Base-by-base conservation (phyloP, 1,140 invertebrate genomes). In the Amyelois transitella region DNA sequence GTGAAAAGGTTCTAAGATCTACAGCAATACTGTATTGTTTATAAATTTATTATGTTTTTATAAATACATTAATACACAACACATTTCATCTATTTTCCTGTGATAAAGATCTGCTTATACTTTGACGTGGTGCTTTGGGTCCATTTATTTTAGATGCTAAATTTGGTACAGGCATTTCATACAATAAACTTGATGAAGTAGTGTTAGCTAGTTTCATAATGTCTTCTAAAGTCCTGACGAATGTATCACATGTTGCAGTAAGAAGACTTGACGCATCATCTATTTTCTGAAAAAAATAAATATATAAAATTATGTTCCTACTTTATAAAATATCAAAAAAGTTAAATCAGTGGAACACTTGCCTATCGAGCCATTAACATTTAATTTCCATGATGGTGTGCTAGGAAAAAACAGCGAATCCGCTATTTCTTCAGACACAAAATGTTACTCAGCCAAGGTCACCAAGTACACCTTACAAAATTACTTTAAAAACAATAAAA, bases 241-340 rank as follows among this genome's bases (percentile, higher is more conserved):
- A 95, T 18, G 94, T 95, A 88, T 96, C 94, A 91, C 94, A 96
- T 21, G 94, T 96, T 20, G 93, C 93, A 58, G 91, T 91, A 38
- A 96, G 79, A 56, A 95, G 87, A 67, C 90, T 92, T 18, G 93
- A 93, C n/a, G 92, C 92, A 84, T 95, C 94, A 80, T 94, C 91
- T 59, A 95, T 86, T 90, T 93, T 92, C 94, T 94, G 84, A 53
- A 90, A 75, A 64, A 90, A 72, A 68, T 51, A 60, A 61, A 54
- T 64, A 55, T 60, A 62, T 19, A n/a, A 57, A n/a, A 18, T 43
- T 18, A 2, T 38, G 5, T 20, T 48, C 19, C 14, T 28, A 10
- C n/a, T n/a, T n/a, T n/a, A n/a, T n/a, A n/a, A n/a, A n/a, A n/a
- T n/a, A n/a, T n/a, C n/a, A n/a, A n/a, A n/a, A n/a, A n/a, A n/a